Evolutionary conservation across 2,113 vertebrate species (phyloP), one percentile per base, ranked within the genome.

Genomic region (Colius striatus): DNA sequence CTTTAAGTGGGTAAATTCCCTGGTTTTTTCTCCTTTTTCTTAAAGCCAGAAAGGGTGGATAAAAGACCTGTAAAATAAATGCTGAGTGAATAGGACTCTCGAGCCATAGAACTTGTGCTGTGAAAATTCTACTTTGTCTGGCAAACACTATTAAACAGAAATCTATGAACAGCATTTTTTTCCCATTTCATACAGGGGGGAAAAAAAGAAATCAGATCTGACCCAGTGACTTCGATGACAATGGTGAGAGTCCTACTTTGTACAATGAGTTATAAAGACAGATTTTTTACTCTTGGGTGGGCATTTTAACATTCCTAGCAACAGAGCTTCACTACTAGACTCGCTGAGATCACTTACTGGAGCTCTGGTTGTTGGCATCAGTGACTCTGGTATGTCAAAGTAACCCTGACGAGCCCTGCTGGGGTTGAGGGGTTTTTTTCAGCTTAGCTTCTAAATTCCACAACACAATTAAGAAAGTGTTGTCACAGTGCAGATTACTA

Each of bases 71-170:
- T 94, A 95, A 96, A 97, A 96, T 97, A 98, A 97, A 98, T 95
- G 96, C 94, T 97, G 97, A 97, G 91, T 97, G 96, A 97, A 97
- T 98, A 96, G 93, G 92, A 94, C 96, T 97, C 97, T 96, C 65
- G 9, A 97, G 97, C 96, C 96, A 97, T 97, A 97, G 96, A 97
- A 96, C 92, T 43, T 97, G 77, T 86, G 92, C 96, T 97, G 93
- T 97, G 97, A 97, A 97, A 98, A 98, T 97, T 97, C 94, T 92
- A 97, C 96, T 97, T 97, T 97, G 97, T 98, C 96, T 97, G 95
- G 94, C 94, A 98, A 98, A 98, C 96, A 97, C 91, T 97, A 98
- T 95, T 95, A 97, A 95, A 96, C 92, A 97, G 94, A 95, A 97
- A 97, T 94, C 96, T 97, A 96, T 94, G 97, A 97, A 91, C 94